These are phyloP conservation scores for Coregonus sp. DNA, from an alignment of 2,797 vertebrate species.

Conservation along the genomic window DNA sequence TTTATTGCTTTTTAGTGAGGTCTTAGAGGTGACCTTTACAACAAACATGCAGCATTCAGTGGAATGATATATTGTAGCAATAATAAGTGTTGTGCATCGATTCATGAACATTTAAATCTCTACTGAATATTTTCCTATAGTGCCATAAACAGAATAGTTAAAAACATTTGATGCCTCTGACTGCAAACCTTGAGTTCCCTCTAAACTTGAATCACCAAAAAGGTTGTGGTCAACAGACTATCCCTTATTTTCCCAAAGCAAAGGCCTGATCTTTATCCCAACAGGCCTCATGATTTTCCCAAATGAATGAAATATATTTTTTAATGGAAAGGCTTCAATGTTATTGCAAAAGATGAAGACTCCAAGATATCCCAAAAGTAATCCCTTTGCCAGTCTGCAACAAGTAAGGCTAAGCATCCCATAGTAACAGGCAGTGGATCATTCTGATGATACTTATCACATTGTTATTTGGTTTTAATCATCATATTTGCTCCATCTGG, in stretches of 20 bases:
- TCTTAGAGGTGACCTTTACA: slow-evolving; percentile 28
- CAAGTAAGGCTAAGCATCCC: slow-evolving; percentile 16
- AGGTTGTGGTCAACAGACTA: slow-evolving; percentile 35
- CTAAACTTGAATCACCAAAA: not conserved
- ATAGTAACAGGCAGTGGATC: slow-evolving; percentile 33
- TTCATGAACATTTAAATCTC: slow-evolving; percentile 46
- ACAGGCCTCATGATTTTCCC: slow-evolving; percentile 17
- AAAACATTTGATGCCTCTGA: not conserved
- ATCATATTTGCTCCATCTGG: not conserved
- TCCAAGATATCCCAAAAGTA: slow-evolving; percentile 38
- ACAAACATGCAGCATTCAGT: slow-evolving; percentile 26
- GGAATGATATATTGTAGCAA: slow-evolving; percentile 27
- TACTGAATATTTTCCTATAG: slow-evolving; percentile 32
- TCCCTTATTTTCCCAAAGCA: slow-evolving; percentile 32
- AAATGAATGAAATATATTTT: slow-evolving; percentile 16
- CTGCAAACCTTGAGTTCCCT: not conserved
- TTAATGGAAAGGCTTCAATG: slow-evolving; percentile 20
- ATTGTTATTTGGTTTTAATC: slow-evolving; percentile 25
- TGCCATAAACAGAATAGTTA: slow-evolving; percentile 30
- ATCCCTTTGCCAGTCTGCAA: slow-evolving; percentile 1
- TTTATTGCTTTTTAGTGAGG: slow-evolving; percentile 21
- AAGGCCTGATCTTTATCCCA: slow-evolving; percentile 6
- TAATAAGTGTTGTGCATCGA: slow-evolving; percentile 14
- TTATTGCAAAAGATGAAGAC: not conserved
- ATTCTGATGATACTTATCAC: not conserved